Percentiles rank a stretch among this genome's conserved stretches.
phyloP scores from a whole-genome alignment of 1,140 invertebrate genomes.

The Paracyclopina nana region DNA sequence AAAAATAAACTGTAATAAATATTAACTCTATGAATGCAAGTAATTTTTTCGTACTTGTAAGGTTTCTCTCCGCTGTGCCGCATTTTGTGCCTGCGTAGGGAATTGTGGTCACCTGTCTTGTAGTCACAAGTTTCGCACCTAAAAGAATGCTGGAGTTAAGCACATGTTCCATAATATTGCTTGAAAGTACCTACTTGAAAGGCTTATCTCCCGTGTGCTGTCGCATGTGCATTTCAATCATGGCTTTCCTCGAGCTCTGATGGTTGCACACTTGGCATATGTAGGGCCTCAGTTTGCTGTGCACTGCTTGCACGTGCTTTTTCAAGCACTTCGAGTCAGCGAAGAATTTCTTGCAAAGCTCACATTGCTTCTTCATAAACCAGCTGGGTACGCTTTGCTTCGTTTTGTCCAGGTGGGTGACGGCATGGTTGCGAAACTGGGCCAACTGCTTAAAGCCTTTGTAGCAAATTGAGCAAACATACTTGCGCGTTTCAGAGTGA shows the following conservation, averaged over 20 bases:
- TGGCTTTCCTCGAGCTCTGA: constrained; percentile 27
- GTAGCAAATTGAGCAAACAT: constrained; percentile 36
- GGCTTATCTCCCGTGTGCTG: constrained; percentile 56
- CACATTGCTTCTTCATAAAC: constrained; percentile 44
- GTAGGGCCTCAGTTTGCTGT: constrained; percentile 50
- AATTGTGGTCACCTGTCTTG: constrained; percentile 54
- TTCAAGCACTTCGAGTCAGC: constrained; percentile 50
- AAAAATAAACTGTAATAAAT: too few species aligned
- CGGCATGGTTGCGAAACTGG: constrained; percentile 39
- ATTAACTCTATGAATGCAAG: too few species aligned
- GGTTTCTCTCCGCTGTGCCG: constrained; percentile 49
- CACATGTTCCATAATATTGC: not conserved
- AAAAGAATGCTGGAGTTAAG: not conserved
- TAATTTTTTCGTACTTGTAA: too few species aligned
- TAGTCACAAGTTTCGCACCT: constrained; percentile 53
- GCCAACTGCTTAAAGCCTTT: constrained; percentile 40
- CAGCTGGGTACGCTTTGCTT: constrained; percentile 20
- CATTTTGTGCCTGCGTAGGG: constrained; percentile 52
- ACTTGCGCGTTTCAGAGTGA: constrained; percentile 36
- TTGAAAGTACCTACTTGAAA: constrained; percentile 35
- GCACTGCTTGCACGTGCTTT: constrained; percentile 54
- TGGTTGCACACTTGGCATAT: constrained; percentile 51
- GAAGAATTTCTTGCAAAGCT: constrained; percentile 42
- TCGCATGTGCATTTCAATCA: constrained; percentile 41
- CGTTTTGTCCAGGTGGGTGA: constrained; percentile 19